Conservation (phyloP, 2,797 vertebrate genomes). For the Cynopterus sphinx region DNA sequence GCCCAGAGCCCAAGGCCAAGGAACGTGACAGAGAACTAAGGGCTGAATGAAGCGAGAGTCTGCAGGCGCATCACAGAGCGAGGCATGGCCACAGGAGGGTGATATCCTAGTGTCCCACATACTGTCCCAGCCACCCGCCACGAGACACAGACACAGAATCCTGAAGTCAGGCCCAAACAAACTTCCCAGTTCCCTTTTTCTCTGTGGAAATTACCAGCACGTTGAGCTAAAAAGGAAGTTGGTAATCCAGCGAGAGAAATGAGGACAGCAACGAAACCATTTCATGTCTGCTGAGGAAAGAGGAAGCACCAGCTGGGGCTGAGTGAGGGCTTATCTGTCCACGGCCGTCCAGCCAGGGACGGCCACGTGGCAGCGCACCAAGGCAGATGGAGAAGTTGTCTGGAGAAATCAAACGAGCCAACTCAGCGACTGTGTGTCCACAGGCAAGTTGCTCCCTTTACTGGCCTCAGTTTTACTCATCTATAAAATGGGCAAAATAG, state of each 20-base stretch:
- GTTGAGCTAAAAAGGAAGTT: constrained; percentile 53
- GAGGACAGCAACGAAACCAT: not conserved
- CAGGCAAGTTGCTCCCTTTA: not conserved
- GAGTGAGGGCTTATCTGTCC: not conserved
- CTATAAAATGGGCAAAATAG: not conserved
- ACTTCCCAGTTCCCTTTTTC: constrained; percentile 27
- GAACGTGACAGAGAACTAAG: accelerated
- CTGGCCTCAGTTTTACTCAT: not conserved
- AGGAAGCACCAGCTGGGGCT: not conserved
- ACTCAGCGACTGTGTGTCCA: not conserved
- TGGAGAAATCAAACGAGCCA: not conserved
- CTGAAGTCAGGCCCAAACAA: not conserved
- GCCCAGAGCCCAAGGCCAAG: not conserved
- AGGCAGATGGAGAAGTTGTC: not conserved
- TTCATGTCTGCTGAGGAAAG: constrained; percentile 2
- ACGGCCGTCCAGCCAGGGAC: not conserved
- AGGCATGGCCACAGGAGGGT: accelerated
- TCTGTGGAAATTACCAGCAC: constrained; percentile 25
- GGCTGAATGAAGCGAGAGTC: not conserved
- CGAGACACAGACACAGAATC: not conserved
- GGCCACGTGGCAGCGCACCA: accelerated
- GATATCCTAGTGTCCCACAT: not conserved
- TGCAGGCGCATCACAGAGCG: accelerated
- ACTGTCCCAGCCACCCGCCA: not conserved
- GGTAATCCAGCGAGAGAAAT: not conserved